Base-by-base conservation (phyloP, 2,113 vertebrate species). In the Lepus americanus region DNA sequence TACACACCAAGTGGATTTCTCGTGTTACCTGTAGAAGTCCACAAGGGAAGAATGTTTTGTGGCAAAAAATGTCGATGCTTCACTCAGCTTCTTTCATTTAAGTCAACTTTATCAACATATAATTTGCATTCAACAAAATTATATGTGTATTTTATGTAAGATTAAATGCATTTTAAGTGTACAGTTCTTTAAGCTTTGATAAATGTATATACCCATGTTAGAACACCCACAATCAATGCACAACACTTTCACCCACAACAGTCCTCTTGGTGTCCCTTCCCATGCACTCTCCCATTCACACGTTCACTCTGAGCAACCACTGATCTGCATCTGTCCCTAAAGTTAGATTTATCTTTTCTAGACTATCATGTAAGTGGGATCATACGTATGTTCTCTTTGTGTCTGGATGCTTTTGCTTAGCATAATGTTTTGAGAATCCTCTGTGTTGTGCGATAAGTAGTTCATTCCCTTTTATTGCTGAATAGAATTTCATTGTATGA, bases 11-110 rank as follows among this genome's bases (percentile, higher is more conserved):
- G 20, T 39, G 89, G 61, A 83, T 73, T 53, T 86, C 33, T 78
- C 53, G 64, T 90, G 6, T 83, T 92, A 22, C 29, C 76, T 69
- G 6, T 80, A 17, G 39, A 94, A 78, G 19, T 92, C 51, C 55
- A 67, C 86, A 86, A 44, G 51, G 61, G 36, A 94, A 76, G 25
- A 63, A 53, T 94, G 93, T 87, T 81, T 96, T 72, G 31, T 85
- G 31, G 73, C 6, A 33, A 44, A 87, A 77, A 85, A 55, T 69
- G n/a, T 20, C 86, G 72, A 51, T 5, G 6, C 55, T 80, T 94
- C 22, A 59, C 12, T 90, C 8, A 59, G 4, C 19, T 39, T 82
- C 76, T 88, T 76, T 44, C 13, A 84, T 55, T 55, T 95, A 69
- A 94, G 64, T 82, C 72, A 67, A 77, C 16, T 70, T 93, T 64